phyloP scores from a whole-genome alignment of 2,113 vertebrate species.

The Ameiurus melas region DNA sequence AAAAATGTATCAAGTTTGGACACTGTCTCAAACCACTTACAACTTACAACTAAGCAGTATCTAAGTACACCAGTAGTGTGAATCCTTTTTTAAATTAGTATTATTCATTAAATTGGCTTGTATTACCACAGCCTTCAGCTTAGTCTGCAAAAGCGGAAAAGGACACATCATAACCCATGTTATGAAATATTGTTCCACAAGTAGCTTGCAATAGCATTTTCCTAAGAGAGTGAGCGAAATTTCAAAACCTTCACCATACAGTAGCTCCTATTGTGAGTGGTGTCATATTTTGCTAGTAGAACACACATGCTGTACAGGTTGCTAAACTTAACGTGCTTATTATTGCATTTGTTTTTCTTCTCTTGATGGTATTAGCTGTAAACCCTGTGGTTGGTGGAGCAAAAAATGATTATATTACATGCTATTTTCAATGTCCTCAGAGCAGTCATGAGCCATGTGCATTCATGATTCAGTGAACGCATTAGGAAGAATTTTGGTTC shows the following conservation, averaged over 20 bases:
- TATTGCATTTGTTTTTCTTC: neutral
- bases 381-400: neutral
- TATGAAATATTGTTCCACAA: neutral
- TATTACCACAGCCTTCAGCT: neutral
- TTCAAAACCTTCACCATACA: neutral
- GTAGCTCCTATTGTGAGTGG: neutral
- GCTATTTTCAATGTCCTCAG: neutral
- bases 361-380: neutral
- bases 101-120: neutral
- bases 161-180: neutral
- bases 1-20: neutral
- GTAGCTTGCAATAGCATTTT: neutral
- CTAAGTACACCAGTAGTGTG: neutral
- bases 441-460: neutral
- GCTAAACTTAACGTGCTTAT: neutral
- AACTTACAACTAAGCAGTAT: neutral
- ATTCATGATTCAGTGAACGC: neutral
- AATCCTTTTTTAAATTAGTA: neutral
- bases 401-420: neutral
- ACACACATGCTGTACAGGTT: neutral
- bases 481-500: neutral
- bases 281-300: neutral
- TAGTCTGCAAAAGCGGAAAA: neutral
- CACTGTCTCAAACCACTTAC: neutral
- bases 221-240: neutral